phyloP scores from a whole-genome alignment of 2,888 invertebrate genomes.

The Andrena minutula region DNA sequence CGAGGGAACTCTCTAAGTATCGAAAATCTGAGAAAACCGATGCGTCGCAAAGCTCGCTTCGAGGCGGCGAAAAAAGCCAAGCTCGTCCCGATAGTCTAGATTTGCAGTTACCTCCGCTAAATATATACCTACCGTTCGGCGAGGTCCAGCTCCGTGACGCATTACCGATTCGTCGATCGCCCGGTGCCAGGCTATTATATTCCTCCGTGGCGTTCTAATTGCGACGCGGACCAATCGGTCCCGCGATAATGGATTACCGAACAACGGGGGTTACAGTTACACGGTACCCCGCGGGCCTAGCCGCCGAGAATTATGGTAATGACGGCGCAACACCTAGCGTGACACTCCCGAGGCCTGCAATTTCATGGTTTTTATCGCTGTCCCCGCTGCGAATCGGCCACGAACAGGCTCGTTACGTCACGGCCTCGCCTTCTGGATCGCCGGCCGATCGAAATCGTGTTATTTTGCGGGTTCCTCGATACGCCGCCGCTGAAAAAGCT shows the following conservation, averaged over 20 bases:
- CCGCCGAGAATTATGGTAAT: conserved; percentile 38
- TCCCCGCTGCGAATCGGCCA: conserved; percentile 16
- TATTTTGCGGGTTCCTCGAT: not conserved
- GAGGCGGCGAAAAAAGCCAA: conserved; percentile 6
- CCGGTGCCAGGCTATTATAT: conserved; percentile 18
- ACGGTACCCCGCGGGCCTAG: not conserved
- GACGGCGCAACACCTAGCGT: conserved; percentile 12
- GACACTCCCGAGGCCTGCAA: conserved; percentile 2
- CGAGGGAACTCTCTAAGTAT: conserved; percentile 17
- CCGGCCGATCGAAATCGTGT: not conserved
- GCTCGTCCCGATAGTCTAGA: conserved; percentile 1
- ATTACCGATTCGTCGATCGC: conserved; percentile 22
- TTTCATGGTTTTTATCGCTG: conserved; percentile 22
- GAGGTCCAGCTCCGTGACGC: conserved; percentile 16
- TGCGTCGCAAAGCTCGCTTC: not conserved
- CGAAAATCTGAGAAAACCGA: not conserved
- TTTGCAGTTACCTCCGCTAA: conserved; percentile 33
- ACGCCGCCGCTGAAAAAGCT: not conserved
- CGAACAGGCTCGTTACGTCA: conserved; percentile 20
- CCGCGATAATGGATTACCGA: conserved; percentile 27
- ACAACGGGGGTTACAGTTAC: conserved; percentile 5
- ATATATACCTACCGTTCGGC: conserved; percentile 35
- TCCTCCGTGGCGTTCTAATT: conserved; percentile 29
- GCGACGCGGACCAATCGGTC: conserved; percentile 19
- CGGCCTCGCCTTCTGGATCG: not conserved